Percentiles rank a stretch among this genome's conserved stretches.
These are phyloP conservation scores for Fistularia tabacaria DNA, from an alignment of 2,797 vertebrate genomes.

Conservation along the genomic window DNA sequence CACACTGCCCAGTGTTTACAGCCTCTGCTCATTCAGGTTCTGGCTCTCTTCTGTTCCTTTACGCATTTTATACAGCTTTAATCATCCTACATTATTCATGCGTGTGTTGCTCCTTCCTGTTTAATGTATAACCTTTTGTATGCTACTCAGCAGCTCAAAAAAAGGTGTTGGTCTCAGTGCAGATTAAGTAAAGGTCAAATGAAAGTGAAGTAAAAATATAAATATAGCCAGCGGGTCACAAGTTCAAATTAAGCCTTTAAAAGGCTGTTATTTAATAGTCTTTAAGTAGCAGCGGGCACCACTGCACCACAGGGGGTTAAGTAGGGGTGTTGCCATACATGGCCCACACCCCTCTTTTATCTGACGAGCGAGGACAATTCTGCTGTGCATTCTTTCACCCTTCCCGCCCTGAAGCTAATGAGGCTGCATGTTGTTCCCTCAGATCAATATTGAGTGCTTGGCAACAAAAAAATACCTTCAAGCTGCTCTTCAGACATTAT, in stretches of 20 bases:
- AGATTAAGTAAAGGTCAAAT: conserved; percentile 31
- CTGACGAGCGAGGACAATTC: neutral
- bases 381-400: conserved; percentile 9
- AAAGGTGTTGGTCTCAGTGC: conserved; percentile 6
- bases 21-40: conserved; percentile 25
- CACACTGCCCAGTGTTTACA: conserved; percentile 35
- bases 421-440: conserved; percentile 17
- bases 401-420: conserved; percentile 6
- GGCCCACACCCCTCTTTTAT: conserved; percentile 15
- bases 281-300: conserved; percentile 25
- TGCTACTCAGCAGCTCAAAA: neutral
- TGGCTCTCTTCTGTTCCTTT: conserved; percentile 30
- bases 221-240: conserved; percentile 24
- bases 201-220: conserved; percentile 26
- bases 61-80: conserved; percentile 37
- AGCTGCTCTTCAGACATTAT: neutral
- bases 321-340: conserved; percentile 23
- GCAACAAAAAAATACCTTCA: conserved; percentile 2
- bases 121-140: conserved; percentile 34
- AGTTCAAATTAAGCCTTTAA: conserved; percentile 34
- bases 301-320: conserved; percentile 39
- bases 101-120: conserved; percentile 28
- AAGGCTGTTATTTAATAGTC: conserved; percentile 30
- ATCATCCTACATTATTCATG: conserved; percentile 41
- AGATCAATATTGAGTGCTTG: conserved; percentile 13